phyloP scores from a whole-genome alignment of 2,888 invertebrate genomes.

The Tribolium freemani region DNA sequence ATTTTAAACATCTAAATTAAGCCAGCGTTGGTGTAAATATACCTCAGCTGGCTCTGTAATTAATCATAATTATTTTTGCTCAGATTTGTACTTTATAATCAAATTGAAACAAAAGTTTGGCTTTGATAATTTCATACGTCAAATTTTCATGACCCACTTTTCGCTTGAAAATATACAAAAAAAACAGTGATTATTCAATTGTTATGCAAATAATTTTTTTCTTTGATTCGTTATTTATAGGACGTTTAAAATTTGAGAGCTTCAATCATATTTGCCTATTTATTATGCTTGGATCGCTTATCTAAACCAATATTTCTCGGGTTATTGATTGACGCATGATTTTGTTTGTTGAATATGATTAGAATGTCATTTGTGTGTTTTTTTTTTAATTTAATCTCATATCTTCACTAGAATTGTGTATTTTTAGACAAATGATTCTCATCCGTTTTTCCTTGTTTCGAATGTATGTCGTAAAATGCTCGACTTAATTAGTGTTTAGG shows the following conservation, averaged over 20 bases:
- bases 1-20: not conserved
- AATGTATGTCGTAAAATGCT: not conserved
- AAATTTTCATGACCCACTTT: too few relatives aligned
- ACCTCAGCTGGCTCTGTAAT: not conserved
- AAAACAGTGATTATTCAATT: not conserved
- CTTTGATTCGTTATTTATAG: not conserved
- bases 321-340: not conserved
- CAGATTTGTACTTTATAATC: not conserved
- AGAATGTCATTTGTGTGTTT: not conserved
- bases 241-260: not conserved
- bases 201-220: not conserved
- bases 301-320: not conserved
- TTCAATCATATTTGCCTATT: not conserved
- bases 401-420: not conserved
- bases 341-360: not conserved
- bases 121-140: too few relatives aligned
- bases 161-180: too few relatives aligned
- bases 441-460: too few relatives aligned
- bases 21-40: not conserved
- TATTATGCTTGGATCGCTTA: not conserved
- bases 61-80: not conserved
- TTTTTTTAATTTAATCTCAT: not conserved
- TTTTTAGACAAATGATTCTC: not conserved
- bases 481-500: not conserved
- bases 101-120: too few relatives aligned